Base-by-base conservation (phyloP, 2,888 invertebrate species). In the Tryphoninae sp. region DNA sequence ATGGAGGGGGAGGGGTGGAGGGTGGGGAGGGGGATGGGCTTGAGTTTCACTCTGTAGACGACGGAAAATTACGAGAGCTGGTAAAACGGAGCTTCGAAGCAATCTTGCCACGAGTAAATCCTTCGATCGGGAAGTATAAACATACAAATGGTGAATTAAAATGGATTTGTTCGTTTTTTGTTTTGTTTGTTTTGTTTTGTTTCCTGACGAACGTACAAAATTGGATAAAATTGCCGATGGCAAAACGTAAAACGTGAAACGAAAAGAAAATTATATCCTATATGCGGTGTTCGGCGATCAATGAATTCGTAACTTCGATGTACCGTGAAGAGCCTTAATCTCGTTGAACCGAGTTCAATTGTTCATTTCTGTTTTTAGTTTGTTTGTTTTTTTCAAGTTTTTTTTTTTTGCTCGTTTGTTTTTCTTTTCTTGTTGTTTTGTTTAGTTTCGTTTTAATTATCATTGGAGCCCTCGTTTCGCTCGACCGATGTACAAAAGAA, bases 291-390 rank as follows among this genome's bases (percentile, higher is more conserved):
- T 61, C 11, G 74, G 68, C 78, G 67, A 67, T 64, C 42, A 53
- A 71, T 78, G 73, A 77, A 62, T 68, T 72, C 26, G 58, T 74
- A 58, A 74, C 78, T 82, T 82, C 82, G 82, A 82, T 82, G 82
- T 82, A 82, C 74, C 74, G 45, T 53, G 59, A 74, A 65, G 77
- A 78, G 78, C 69, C 74, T 78, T 61, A 68, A 74, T 69, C 64
- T 59, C 67, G 78, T 49, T 62, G 61, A 69, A 61, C 68, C 45
- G 53, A 61, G 67, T 68, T 72, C 45, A 62, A 59, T 80, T 13
- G n/a, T 58, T 67, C 16, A n/a, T 71, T 64, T 74, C 67, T 59
- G 1, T 16, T 11, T 71, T 19, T 19, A 59, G 40, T 53, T 26
- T 13, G n/a, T 33, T 33, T 26, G 0, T 19, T 19, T 19, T 11